Evolutionary conservation across 2,113 vertebrate species (phyloP).

Genomic region (Puntigrus tetrazona): DNA sequence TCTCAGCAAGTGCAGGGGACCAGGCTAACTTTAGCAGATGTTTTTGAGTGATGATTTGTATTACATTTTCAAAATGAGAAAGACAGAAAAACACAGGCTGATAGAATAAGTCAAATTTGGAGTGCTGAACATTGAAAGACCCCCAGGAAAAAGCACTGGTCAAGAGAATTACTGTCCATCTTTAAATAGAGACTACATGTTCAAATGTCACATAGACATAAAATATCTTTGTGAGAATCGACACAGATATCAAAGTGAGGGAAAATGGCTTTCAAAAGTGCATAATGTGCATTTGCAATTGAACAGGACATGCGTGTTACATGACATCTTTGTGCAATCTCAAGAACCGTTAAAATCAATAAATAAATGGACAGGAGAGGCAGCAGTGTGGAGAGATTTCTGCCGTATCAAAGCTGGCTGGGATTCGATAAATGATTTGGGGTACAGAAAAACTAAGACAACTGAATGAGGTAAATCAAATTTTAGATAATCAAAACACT

Average conservation of each 20-base stretch:
- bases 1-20: conserved; percentile 64
- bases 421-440: background rate
- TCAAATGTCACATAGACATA: conserved; percentile 61
- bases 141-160: conserved; percentile 53
- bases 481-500: background rate
- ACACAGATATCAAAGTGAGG: conserved; percentile 77
- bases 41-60: conserved; percentile 2
- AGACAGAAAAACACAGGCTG: background rate
- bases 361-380: conserved; percentile 75
- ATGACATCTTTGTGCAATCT: conserved; percentile 78
- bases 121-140: background rate
- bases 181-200: conserved; percentile 49
- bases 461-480: background rate
- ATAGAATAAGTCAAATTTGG: background rate
- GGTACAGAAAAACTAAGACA: background rate
- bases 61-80: background rate
- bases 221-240: conserved; percentile 62
- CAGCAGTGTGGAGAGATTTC: conserved; percentile 72
- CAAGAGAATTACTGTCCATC: conserved; percentile 69
- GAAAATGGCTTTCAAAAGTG: conserved; percentile 93
- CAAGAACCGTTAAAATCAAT: conserved; percentile 76
- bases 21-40: background rate
- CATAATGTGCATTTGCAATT: conserved; percentile 81
- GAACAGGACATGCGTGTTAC: conserved; percentile 85
- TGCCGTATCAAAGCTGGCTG: background rate